Evolutionary conservation across 2,113 vertebrate species (phyloP).

Genomic region (Barbus barbus): DNA sequence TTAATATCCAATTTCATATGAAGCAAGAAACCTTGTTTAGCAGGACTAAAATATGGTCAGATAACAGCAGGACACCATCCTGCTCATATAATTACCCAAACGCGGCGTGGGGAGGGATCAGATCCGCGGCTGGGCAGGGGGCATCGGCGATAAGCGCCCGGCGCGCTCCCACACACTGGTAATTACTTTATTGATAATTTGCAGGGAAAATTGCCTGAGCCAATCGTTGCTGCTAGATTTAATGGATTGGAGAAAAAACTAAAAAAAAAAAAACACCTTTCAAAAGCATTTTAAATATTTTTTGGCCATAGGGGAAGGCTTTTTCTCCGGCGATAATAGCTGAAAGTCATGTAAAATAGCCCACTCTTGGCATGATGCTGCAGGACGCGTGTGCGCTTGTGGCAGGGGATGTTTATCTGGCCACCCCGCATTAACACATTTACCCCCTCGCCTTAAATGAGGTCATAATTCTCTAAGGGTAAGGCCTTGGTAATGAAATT

Average conservation of each 20-base stretch:
- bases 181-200: constrained; percentile 87
- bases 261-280: constrained; percentile 69
- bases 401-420: constrained; percentile 75
- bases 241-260: constrained; percentile 67
- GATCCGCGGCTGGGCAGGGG: constrained; percentile 72
- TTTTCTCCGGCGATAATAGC: constrained; percentile 79
- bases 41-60: constrained; percentile 75
- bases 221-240: constrained; percentile 75
- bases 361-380: constrained; percentile 71
- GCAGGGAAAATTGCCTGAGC: constrained; percentile 72
- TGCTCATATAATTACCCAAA: constrained; percentile 80
- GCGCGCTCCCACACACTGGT: constrained; percentile 75
- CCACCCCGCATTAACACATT: constrained; percentile 77
- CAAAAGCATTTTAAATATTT: constrained; percentile 80
- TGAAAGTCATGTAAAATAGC: constrained; percentile 79
- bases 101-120: constrained; percentile 73
- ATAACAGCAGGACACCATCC: constrained; percentile 74
- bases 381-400: constrained; percentile 45
- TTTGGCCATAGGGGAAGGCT: constrained; percentile 75
- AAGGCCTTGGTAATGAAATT: constrained; percentile 82
- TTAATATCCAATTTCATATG: constrained; percentile 80
- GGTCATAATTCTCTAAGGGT: constrained; percentile 81
- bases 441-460: constrained; percentile 77
- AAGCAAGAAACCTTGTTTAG: constrained; percentile 62
- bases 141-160: constrained; percentile 76